Conservation (phyloP, 2,797 vertebrate genomes). For the Alcedo atthis region DNA sequence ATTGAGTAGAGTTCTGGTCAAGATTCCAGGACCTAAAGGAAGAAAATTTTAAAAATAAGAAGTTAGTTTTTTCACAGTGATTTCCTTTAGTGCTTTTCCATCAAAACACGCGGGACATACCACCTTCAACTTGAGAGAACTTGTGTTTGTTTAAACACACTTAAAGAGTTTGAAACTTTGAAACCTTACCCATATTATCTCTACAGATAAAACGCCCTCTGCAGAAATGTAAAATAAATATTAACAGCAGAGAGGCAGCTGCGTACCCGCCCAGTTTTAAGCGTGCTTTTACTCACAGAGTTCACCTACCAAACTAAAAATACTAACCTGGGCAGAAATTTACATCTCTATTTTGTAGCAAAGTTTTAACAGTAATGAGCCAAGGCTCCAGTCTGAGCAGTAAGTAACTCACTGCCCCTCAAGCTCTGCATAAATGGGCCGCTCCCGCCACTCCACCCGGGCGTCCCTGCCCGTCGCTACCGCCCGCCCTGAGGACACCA, state of each 20-base stretch:
- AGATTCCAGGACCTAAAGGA: slow-evolving; percentile 87
- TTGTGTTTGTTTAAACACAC: neutral
- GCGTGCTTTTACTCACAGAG: neutral
- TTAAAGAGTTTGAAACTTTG: neutral
- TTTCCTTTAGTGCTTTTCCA: neutral
- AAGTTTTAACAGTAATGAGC: neutral
- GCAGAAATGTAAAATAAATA: neutral
- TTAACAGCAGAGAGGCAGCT: neutral
- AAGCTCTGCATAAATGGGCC: fast-evolving
- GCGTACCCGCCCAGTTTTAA: fast-evolving
- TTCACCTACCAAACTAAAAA: neutral
- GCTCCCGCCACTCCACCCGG: neutral
- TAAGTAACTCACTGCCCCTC: neutral
- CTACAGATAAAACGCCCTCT: neutral
- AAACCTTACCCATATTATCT: neutral
- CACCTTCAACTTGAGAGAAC: neutral
- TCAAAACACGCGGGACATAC: neutral
- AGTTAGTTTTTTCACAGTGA: neutral
- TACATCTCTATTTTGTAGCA: fast-evolving
- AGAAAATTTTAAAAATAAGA: neutral
- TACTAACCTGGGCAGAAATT: neutral
- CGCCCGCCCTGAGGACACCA: neutral
- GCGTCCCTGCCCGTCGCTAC: too few relatives aligned
- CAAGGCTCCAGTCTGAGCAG: neutral
- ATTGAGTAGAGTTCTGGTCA: slow-evolving; percentile 88